Evolutionary conservation across 2,888 invertebrate species (phyloP), one percentile per base, ranked within the genome.

Genomic region (Lasioglossum vierecki): DNA sequence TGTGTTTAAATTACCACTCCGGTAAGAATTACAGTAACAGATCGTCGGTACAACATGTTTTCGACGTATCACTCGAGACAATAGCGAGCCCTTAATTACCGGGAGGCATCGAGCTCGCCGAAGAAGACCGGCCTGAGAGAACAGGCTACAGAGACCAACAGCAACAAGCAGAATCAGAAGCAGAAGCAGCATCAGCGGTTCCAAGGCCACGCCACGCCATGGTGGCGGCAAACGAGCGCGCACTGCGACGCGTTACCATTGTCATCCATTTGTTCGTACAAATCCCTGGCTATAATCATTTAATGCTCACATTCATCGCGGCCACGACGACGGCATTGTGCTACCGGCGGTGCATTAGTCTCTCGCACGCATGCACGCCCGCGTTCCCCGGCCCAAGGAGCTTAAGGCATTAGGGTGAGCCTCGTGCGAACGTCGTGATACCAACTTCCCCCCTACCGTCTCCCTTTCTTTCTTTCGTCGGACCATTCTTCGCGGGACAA

Each of bases 251-350:
- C 88, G 89, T 84, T 88, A 84, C 89, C 90, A 94, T 94, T 94
- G 93, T 94, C 91, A 92, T 92, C 93, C 90, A 90, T 93, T 93
- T 93, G 93, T 93, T 92, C 91, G 91, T 93, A 93, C 93, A 91
- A 93, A 92, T 91, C 93, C 92, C 88, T 89, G 90, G 90, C 91
- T 91, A 92, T 93, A 94, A 94, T 94, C 93, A 92, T 91, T 93
- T 93, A 93, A 94, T 93, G 92, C 93, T 91, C 89, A 91, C 92
- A 93, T 93, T 93, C 91, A 93, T 90, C 90, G 89, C 83, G 78
- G 80, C 79, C 85, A 85, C 87, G 90, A 79, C 86, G 86, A 84
- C 85, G 83, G 84, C 87, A 92, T 92, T 92, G 91, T 92, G 83
- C 89, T 83, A 88, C 82, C 84, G 87, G 85, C 82, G 84, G 85